Conservation (phyloP, 2,113 vertebrate species). For the Gymnarchus niloticus region DNA sequence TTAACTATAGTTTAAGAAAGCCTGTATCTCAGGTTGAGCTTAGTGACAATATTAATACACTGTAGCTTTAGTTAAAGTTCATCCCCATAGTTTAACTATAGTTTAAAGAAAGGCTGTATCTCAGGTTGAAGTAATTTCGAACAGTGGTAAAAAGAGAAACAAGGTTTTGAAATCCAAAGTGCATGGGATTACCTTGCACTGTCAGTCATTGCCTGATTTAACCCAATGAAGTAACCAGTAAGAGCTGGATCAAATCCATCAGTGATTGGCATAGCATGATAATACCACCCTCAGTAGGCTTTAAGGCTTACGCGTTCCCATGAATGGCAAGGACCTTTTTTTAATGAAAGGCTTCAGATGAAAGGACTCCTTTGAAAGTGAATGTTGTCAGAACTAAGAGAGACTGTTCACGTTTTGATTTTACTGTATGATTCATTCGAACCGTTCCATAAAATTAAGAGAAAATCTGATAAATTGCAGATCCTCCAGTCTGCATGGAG, state of each 20-base stretch:
- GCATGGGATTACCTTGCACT: not conserved
- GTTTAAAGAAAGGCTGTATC: not conserved
- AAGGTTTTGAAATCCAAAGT: not conserved
- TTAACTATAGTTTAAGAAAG: too few relatives aligned
- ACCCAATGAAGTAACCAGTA: not conserved
- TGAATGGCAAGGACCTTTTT: not conserved
- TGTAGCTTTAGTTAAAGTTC: not conserved
- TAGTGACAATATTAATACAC: not conserved
- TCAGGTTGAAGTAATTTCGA: not conserved
- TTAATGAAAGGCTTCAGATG: not conserved
- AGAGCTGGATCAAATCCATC: not conserved
- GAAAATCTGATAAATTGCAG: not conserved
- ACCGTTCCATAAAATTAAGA: not conserved
- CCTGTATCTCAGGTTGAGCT: too few relatives aligned
- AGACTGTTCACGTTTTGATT: not conserved
- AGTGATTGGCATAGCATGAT: not conserved
- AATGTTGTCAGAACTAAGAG: not conserved
- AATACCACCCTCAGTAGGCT: not conserved
- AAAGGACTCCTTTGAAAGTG: not conserved
- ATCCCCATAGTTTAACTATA: not conserved
- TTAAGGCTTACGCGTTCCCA: not conserved
- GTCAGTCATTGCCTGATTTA: not conserved
- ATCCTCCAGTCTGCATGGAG: not conserved
- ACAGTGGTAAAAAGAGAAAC: not conserved
- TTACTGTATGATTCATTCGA: not conserved